These are phyloP conservation scores for Eupsittula cactorum DNA, from an alignment of 2,113 vertebrate genomes.

Conservation along the genomic window DNA sequence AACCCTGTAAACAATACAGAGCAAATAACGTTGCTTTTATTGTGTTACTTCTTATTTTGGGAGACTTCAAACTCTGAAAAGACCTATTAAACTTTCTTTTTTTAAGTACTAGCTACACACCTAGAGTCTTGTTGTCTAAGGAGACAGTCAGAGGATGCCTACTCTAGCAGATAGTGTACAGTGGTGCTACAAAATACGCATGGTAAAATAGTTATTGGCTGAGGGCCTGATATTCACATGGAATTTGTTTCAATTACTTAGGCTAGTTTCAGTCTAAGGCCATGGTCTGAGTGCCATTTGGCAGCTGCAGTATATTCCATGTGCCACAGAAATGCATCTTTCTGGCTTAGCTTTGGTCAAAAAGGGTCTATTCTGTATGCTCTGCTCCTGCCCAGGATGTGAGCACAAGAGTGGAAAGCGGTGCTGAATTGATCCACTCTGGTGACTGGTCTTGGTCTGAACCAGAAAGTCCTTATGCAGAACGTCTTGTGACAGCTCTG, in stretches of 20 bases:
- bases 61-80: background rate
- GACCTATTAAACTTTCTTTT: background rate
- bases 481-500: background rate
- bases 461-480: background rate
- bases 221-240: background rate
- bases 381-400: background rate
- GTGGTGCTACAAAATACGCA: background rate
- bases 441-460: background rate
- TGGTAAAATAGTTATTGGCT: background rate
- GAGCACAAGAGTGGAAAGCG: background rate
- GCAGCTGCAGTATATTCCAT: background rate
- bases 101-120: background rate
- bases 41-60: background rate
- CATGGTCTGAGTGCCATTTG: rapidly evolving
- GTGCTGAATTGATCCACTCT: rapidly evolving
- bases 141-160: background rate
- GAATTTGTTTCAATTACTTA: background rate
- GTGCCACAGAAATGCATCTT: background rate
- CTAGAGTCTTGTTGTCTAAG: background rate
- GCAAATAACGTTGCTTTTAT: background rate
- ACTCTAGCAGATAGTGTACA: background rate
- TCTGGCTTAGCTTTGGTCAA: background rate
- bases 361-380: background rate
- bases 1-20: background rate
- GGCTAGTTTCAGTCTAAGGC: background rate